Evolutionary conservation across 2,113 vertebrate species (phyloP).

Genomic region (Perca fluviatilis): DNA sequence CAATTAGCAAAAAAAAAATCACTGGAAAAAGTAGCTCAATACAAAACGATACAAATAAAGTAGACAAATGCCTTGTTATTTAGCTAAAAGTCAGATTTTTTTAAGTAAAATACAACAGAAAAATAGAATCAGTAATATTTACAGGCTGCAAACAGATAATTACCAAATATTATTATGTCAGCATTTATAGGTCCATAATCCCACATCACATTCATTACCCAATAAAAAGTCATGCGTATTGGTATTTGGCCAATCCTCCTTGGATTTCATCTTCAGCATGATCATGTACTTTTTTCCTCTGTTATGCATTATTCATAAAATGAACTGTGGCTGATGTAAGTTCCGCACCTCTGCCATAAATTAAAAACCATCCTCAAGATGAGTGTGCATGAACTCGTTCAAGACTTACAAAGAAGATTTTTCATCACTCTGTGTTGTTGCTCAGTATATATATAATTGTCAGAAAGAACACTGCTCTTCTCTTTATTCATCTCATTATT

Average conservation of each 20-base stretch:
- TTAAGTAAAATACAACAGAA: no score
- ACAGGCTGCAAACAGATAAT: background rate
- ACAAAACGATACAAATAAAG: background rate
- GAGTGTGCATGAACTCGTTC: background rate
- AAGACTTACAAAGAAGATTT: background rate
- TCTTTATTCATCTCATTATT: no score
- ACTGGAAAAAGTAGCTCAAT: background rate
- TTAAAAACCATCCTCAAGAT: background rate
- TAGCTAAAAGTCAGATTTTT: background rate
- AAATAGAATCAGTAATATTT: background rate
- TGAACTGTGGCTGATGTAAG: conserved; percentile 1
- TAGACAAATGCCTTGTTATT: background rate
- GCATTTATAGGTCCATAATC: background rate
- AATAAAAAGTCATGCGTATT: conserved; percentile 7
- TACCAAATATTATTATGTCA: conserved; percentile 1
- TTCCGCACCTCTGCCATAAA: conserved; percentile 10
- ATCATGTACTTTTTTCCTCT: background rate
- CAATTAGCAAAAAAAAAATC: background rate
- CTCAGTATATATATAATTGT: background rate
- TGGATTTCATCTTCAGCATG: background rate
- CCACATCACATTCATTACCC: conserved; percentile 14
- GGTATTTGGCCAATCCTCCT: background rate
- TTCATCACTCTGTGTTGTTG: background rate
- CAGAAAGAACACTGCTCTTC: background rate
- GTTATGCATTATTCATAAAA: conserved; percentile 20